Base-by-base conservation (phyloP, 2,888 invertebrate genomes). In the Phaedon cochleariae region DNA sequence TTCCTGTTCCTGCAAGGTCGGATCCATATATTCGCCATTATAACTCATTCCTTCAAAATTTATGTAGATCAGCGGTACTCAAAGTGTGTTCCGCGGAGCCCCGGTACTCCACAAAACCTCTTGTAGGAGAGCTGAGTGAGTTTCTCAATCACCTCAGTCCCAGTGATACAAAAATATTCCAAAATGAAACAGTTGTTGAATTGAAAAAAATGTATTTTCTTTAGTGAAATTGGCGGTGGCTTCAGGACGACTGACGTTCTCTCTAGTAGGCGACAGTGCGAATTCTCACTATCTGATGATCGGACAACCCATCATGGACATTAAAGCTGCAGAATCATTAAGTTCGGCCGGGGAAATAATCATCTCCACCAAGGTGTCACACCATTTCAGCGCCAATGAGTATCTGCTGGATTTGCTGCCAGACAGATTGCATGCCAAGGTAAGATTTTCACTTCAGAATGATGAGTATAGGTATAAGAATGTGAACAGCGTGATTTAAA, bases 171-270 rank as follows among this genome's bases (percentile, higher is more conserved):
- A n/a, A n/a, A n/a, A n/a, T n/a, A n/a, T n/a, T n/a, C n/a, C n/a
- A n/a, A n/a, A n/a, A n/a, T n/a, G n/a, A n/a, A n/a, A n/a, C n/a
- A n/a, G n/a, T n/a, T n/a, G n/a, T n/a, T n/a, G n/a, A n/a, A n/a
- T n/a, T n/a, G n/a, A n/a, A n/a, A n/a, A n/a, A n/a, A n/a, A n/a
- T n/a, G n/a, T n/a, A n/a, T n/a, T n/a, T n/a, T n/a, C n/a, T n/a
- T n/a, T 51, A 76, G 90, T 90, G 0, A 90, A 90, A 84, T 81
- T 90, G 48, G 88, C 89, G 0, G 87, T 90, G 71, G 85, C 90
- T 3, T 88, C 88, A 6, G 90, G 90, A 0, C 80, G 84, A 53
- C 84, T 85, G 7, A 83, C 85, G 51, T 90, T 90, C 75, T 86
- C 88, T 0, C 83, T 89, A 5, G 86, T 90, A 62, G 88, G 88